Percentiles rank a stretch among this genome's conserved stretches.
These are phyloP conservation scores for Lymantria monacha DNA, from an alignment of 2,888 invertebrate species.

Conservation along the genomic window DNA sequence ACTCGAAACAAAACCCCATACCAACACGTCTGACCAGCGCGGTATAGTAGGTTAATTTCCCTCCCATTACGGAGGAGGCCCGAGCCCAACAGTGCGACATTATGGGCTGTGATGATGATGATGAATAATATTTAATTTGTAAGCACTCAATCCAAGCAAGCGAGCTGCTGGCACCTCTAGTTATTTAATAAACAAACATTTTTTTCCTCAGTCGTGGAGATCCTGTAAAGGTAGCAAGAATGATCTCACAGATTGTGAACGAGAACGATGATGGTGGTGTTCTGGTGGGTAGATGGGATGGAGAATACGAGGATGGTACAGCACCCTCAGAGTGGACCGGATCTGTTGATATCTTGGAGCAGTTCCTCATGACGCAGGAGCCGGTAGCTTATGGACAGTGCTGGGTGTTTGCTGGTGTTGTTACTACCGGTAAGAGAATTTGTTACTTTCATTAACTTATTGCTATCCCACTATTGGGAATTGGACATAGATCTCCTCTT, in stretches of 20 bases:
- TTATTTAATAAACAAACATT: no score
- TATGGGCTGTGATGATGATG: no score
- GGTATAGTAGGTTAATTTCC: no score
- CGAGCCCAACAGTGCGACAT: no score
- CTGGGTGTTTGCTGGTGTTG: conserved; percentile 93
- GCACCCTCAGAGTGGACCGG: conserved; percentile 92
- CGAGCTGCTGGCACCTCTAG: no score
- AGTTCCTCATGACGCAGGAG: conserved; percentile 84
- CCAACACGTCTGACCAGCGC: no score
- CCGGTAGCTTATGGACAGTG: conserved; percentile 92
- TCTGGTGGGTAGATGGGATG: conserved; percentile 88
- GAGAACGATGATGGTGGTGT: conserved; percentile 88
- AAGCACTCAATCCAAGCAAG: no score
- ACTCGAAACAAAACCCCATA: no score
- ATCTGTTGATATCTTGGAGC: conserved; percentile 88
- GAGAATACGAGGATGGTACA: conserved; percentile 87
- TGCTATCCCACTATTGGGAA: background rate
- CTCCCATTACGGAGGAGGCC: no score
- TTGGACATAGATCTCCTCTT: background rate
- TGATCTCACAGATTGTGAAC: conserved; percentile 89
- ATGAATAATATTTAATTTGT: no score
- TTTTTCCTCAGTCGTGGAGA: conserved; percentile 81
- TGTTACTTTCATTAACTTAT: background rate
- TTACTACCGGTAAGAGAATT: conserved; percentile 84
- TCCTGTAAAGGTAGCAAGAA: conserved; percentile 86